These are phyloP conservation scores for Vicugna pacos DNA, from an alignment of 2,113 vertebrate genomes.

Conservation along the genomic window DNA sequence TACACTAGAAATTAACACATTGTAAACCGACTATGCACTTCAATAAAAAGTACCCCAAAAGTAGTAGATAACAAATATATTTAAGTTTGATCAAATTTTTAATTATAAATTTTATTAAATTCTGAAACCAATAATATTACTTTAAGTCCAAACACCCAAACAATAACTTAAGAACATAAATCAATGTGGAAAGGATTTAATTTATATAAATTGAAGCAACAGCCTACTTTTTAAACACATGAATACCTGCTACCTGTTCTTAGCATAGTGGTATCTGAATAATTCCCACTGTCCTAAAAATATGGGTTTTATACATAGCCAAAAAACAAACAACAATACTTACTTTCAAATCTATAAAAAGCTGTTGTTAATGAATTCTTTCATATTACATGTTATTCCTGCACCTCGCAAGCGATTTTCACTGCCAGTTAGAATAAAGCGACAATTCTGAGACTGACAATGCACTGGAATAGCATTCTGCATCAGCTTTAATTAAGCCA, in stretches of 20 bases:
- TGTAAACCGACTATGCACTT: too few relatives aligned
- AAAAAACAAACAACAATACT: background rate
- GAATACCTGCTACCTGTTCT: background rate
- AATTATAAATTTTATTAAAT: background rate
- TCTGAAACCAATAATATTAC: background rate
- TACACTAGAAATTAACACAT: too few relatives aligned
- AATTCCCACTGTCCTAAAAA: background rate
- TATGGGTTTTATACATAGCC: background rate
- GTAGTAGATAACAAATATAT: background rate
- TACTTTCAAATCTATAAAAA: slow-evolving; percentile 37
- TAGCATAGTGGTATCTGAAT: background rate
- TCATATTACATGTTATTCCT: background rate
- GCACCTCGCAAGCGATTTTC: background rate
- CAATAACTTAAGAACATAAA: slow-evolving; percentile 20
- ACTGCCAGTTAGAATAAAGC: slow-evolving; percentile 30
- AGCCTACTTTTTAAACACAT: background rate
- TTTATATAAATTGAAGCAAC: background rate
- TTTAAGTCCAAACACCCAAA: background rate
- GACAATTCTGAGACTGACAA: background rate
- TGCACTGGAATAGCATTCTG: background rate
- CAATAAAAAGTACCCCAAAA: background rate
- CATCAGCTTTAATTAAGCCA: slow-evolving; percentile 68
- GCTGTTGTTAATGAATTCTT: background rate
- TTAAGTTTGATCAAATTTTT: background rate
- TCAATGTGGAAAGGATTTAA: slow-evolving; percentile 14